Evolutionary conservation across 2,113 vertebrate genomes (phyloP), one percentile per base, ranked within the genome.

Genomic region (Daboia siamensis): DNA sequence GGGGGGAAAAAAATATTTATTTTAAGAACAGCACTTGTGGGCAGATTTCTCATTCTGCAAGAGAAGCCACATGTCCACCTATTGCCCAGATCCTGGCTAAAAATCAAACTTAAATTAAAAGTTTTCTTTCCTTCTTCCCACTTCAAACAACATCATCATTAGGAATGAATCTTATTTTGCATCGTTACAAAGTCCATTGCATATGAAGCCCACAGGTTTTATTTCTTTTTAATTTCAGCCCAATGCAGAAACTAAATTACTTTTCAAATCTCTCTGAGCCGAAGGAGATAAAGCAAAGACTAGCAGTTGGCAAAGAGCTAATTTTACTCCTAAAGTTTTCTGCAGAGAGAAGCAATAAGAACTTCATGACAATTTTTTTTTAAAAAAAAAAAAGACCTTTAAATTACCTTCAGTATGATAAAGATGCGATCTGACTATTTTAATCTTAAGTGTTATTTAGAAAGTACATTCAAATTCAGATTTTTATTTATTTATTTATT

Each of bases 211-310:
- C 86, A 52, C 51, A 12, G 86, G 29, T 69, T 17, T 69, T 33
- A 69, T 94, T 86, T 90, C 90, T 86, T 94, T 94, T 94, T 90
- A 90, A 89, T 95, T 93, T 92, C 90, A 94, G 89, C 90, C 80
- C 54, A 94, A 94, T 80, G 39, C 0, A 0, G 5, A 29, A 26
- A 92, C 91, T 94, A 29, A 56, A 93, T 85, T 88, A 93, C 95
- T 96, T 94, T 94, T 93, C 90, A 95, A 86, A 94, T 92, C 95
- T 96, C 92, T 94, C 94, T 95, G 94, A 64, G 94, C 57, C 61
- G 95, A 92, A 94, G 33, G 95, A 94, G 90, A 93, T 94, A 92
- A 92, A 64, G 90, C 88, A 95, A 95, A 93, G 92, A 80, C 0
- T 0, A 80, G 94, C 93, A 95, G 95, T 95, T 93, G 94, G 92